Conservation (phyloP, 2,113 vertebrate species). For the Actenoides lindsayi region DNA sequence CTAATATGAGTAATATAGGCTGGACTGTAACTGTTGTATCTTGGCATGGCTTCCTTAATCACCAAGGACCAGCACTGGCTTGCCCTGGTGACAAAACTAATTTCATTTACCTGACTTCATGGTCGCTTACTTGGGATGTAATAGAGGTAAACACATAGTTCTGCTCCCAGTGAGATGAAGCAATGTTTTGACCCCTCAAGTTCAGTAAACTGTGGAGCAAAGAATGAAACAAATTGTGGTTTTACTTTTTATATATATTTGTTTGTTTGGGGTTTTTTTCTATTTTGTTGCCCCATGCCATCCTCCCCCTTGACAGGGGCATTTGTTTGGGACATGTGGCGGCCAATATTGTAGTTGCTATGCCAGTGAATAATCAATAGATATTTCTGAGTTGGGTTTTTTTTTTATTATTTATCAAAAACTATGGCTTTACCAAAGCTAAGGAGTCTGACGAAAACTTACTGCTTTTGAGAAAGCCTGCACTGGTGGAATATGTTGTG, state of each 20-base stretch:
- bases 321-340: not conserved
- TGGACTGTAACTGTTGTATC: not conserved
- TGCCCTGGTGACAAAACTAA: not conserved
- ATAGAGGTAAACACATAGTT: not conserved
- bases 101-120: not conserved
- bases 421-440: not conserved
- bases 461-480: not conserved
- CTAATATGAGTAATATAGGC: not conserved
- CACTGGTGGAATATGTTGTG: not conserved
- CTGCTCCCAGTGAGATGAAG: not conserved
- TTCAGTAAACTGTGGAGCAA: not conserved
- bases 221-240: not conserved
- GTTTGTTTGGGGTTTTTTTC: not conserved
- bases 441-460: not conserved
- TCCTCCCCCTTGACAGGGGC: not conserved
- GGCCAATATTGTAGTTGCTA: not conserved
- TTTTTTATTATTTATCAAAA: conserved; percentile 30
- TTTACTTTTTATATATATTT: not conserved
- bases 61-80: not conserved
- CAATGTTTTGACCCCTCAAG: not conserved
- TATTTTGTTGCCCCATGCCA: accelerated
- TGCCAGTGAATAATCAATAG: not conserved
- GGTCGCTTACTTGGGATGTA: not conserved
- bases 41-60: not conserved
- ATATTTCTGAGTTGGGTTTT: not conserved